These are phyloP conservation scores for Cosmorhoe ocellata DNA, from an alignment of 2,888 invertebrate genomes.

Conservation along the genomic window DNA sequence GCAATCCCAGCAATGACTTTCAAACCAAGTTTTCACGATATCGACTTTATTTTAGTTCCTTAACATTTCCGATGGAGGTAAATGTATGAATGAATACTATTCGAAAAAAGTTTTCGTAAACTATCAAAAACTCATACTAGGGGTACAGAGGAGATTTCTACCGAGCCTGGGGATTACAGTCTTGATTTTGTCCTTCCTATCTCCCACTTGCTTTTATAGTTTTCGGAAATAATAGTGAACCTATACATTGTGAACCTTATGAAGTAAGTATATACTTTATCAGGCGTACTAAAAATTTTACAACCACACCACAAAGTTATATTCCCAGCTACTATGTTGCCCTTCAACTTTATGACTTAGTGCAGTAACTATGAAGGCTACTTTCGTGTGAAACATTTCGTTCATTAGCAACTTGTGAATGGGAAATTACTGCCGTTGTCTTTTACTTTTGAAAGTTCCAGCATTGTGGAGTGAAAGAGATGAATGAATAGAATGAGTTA, in stretches of 20 bases:
- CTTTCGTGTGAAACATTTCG: constrained; percentile 4
- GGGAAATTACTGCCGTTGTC: constrained; percentile 6
- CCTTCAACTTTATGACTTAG: constrained; percentile 6
- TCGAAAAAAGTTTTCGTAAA: too few relatives aligned
- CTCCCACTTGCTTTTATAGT: constrained; percentile 9
- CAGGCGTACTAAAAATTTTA: constrained; percentile 16
- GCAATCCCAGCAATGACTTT: too few relatives aligned
- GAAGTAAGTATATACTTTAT: constrained; percentile 20
- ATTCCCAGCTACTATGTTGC: constrained; percentile 5
- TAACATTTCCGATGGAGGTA: too few relatives aligned
- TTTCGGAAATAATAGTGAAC: constrained; percentile 7
- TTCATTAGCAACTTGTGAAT: constrained; percentile 8
- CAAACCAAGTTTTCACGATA: too few relatives aligned
- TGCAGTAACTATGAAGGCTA: background rate
- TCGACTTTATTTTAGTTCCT: too few relatives aligned
- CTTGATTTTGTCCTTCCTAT: too few relatives aligned
- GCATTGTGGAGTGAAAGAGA: constrained; percentile 4
- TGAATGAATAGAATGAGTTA: background rate
- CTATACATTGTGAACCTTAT: constrained; percentile 5
- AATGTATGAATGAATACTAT: too few relatives aligned
- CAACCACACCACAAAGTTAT: constrained; percentile 8
- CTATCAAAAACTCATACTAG: too few relatives aligned
- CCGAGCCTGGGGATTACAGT: too few relatives aligned
- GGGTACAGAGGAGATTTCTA: too few relatives aligned
- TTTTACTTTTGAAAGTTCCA: constrained; percentile 8